Evolutionary conservation across 53 echinoderm and acorn worm genomes (phyloP).

Genomic region (Paracentrotus lividus): DNA sequence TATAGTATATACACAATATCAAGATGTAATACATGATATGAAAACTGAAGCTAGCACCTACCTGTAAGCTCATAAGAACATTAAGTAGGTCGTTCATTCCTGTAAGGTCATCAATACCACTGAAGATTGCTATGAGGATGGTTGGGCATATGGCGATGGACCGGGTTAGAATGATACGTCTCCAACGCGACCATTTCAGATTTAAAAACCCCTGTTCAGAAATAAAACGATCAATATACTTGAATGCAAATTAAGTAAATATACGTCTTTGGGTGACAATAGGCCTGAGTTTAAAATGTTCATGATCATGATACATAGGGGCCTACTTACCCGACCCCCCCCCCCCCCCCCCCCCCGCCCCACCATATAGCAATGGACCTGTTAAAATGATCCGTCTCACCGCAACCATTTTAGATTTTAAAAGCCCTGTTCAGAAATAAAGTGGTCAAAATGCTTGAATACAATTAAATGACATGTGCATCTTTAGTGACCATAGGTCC

Average conservation of each 20-base stretch:
- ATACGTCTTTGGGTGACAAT: too few relatives aligned
- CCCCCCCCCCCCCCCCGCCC: too few relatives aligned
- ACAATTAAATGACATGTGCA: too few relatives aligned
- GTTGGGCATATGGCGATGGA: conserved; percentile 97
- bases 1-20: background rate
- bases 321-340: too few relatives aligned
- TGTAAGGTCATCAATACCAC: conserved; percentile 90
- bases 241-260: too few relatives aligned
- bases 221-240: background rate
- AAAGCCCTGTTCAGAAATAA: conserved; percentile 80
- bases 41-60: conserved; percentile 3
- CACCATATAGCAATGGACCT: conserved; percentile 94
- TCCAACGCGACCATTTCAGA: conserved; percentile 94
- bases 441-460: too few relatives aligned
- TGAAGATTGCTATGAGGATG: conserved; percentile 85
- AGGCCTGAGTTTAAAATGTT: too few relatives aligned
- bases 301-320: too few relatives aligned
- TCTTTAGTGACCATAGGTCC: too few relatives aligned
- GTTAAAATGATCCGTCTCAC: conserved; percentile 91
- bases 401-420: conserved; percentile 93
- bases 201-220: conserved; percentile 90
- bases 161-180: conserved; percentile 88
- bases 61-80: conserved; percentile 98
- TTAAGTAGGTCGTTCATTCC: conserved; percentile 96
- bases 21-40: background rate